These are phyloP conservation scores for Engystomops pustulosus DNA, from an alignment of 2,113 vertebrate species.

Conservation along the genomic window DNA sequence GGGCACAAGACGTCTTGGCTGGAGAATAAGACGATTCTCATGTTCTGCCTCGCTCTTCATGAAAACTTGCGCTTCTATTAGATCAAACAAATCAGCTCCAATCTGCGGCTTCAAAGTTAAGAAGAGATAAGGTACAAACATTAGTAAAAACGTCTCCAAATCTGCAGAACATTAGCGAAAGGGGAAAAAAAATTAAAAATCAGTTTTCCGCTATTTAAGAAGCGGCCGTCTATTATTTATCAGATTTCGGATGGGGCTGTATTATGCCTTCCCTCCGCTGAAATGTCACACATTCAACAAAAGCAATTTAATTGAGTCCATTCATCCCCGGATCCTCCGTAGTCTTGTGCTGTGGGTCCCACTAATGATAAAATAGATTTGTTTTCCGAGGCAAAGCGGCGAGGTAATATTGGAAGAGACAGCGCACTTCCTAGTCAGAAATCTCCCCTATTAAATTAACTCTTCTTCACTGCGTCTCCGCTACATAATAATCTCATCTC, in stretches of 20 bases:
- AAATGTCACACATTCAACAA: conserved; percentile 55
- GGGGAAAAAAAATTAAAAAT: neutral
- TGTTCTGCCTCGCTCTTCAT: neutral
- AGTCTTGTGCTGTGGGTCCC: neutral
- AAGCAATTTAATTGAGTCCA: conserved; percentile 51
- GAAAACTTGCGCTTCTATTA: conserved; percentile 46
- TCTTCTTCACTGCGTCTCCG: conserved; percentile 23
- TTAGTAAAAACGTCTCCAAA: conserved; percentile 28
- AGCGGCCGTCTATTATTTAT: conserved; percentile 42
- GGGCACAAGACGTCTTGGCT: too few relatives aligned
- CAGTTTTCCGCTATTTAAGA: conserved; percentile 21
- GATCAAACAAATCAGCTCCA: conserved; percentile 56
- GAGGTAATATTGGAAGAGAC: conserved; percentile 43
- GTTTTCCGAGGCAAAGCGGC: conserved; percentile 47
- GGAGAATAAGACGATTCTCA: conserved; percentile 17
- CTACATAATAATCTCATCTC: conserved; percentile 18
- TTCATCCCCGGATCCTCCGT: conserved; percentile 11
- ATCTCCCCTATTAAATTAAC: conserved; percentile 48
- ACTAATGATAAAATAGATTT: conserved; percentile 55
- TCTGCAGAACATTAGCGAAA: conserved; percentile 21
- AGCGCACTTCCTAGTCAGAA: conserved; percentile 10
- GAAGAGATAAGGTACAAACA: conserved; percentile 48
- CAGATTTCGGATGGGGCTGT: conserved; percentile 40
- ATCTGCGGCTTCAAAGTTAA: conserved; percentile 50
- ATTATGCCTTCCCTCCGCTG: conserved; percentile 24